Conservation (phyloP, 2,888 invertebrate genomes). For the Polydrusus tereticollis region DNA sequence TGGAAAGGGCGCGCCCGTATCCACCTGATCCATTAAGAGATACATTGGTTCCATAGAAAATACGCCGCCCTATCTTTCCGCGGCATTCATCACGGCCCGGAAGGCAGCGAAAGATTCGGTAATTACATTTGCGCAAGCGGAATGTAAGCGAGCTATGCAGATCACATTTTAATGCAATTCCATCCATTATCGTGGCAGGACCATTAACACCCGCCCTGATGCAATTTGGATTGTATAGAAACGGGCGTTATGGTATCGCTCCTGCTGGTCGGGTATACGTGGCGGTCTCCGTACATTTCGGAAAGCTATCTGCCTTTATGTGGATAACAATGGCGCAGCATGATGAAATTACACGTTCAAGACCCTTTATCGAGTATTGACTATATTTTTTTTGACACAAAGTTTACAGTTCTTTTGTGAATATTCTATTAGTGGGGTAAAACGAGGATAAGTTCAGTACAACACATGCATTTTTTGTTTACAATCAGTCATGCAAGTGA, state of each 20-base stretch:
- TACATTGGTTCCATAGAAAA: conserved; percentile 49
- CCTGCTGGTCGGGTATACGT: conserved; percentile 19
- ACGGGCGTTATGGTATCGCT: conserved; percentile 51
- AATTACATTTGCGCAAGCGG: conserved; percentile 62
- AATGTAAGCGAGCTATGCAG: conserved; percentile 66
- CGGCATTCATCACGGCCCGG: conserved; percentile 58
- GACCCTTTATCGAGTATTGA: conserved; percentile 17
- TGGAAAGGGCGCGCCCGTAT: conserved; percentile 60
- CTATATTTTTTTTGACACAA: not conserved
- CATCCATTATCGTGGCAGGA: conserved; percentile 69
- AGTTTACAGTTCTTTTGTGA: not conserved
- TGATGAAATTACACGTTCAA: conserved; percentile 38
- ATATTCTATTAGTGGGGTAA: too few relatives aligned
- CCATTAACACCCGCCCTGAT: conserved; percentile 66
- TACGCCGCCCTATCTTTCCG: conserved; percentile 48
- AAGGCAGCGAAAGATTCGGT: conserved; percentile 63
- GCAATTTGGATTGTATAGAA: conserved; percentile 67
- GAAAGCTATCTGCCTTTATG: conserved; percentile 66
- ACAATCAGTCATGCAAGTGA: too few relatives aligned
- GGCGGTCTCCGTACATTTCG: conserved; percentile 55
- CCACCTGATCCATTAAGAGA: conserved; percentile 64
- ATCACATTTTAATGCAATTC: conserved; percentile 71
- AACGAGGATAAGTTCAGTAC: too few relatives aligned
- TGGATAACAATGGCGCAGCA: conserved; percentile 63
- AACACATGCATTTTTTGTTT: too few relatives aligned